Conservation (phyloP, 1,140 invertebrate species). For the Nylanderia fulva region DNA sequence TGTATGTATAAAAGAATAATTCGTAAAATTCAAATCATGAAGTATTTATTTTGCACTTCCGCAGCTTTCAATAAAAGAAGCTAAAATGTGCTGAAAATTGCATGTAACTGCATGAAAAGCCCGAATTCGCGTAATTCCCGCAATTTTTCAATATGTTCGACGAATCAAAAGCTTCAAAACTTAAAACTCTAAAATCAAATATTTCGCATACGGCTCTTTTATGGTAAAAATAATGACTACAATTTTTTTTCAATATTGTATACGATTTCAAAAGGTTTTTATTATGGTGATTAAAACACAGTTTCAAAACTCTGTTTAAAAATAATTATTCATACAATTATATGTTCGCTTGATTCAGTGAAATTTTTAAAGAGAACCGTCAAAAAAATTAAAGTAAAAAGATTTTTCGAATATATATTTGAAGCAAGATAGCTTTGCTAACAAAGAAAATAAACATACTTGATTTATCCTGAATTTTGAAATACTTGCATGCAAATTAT, state of each 20-base stretch:
- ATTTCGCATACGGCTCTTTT: neutral
- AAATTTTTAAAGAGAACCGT: neutral
- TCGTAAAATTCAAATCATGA: neutral
- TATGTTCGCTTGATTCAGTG: neutral
- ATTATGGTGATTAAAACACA: neutral
- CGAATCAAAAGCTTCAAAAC: slow-evolving; percentile 5
- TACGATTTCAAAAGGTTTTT: neutral
- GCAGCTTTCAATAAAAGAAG: neutral
- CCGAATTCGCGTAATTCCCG: neutral
- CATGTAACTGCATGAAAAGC: neutral
- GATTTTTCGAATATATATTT: neutral
- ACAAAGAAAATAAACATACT: neutral
- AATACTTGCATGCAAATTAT: neutral
- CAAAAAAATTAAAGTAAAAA: neutral
- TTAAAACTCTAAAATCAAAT: neutral
- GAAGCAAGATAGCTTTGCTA: neutral
- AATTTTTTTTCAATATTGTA: neutral
- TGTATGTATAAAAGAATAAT: neutral
- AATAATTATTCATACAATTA: neutral
- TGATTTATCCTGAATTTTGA: neutral
- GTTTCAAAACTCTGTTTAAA: neutral
- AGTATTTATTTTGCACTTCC: neutral
- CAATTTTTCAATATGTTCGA: neutral
- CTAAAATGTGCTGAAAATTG: neutral
- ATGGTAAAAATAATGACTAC: neutral